Evolutionary conservation across 2,888 invertebrate genomes (phyloP), one percentile per base, ranked within the genome.

Genomic region (Drosophila algonquin): DNA sequence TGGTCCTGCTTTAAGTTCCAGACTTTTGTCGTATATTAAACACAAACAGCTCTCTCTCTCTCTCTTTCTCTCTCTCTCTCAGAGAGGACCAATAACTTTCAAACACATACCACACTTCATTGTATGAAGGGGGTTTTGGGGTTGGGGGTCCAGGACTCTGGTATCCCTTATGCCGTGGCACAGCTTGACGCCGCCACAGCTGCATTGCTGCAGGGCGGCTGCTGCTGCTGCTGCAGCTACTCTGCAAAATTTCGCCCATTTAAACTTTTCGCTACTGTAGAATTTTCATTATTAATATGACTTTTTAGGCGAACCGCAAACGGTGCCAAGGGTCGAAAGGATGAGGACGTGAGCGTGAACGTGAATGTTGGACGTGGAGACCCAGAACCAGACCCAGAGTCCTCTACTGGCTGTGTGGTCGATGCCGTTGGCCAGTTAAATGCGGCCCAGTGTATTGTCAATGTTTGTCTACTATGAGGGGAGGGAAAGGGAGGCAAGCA

Each of bases 231-330:
- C 61, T 45, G 16, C 35, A 55, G 53, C 67, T 63, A 58, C 80
- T 77, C 76, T 70, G 68, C 86, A 73, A 75, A 88, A 86, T 86
- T 86, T 79, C 82, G 78, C 80, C 87, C 87, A 84, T 84, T 84
- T 88, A 84, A 83, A 88, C 83, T 88, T 84, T 84, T 76, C 89
- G 89, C 89, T 77, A 85, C 89, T 75, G 87, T 85, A 87, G 72
- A 85, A 85, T 85, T 84, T 85, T 85, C 90, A 85, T 85, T 85
- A 90, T 85, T 85, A 90, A 85, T 85, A 89, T 89, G 90, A 89
- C 89, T 85, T 89, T 89, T 89, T 83, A 88, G 83, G 86, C 83
- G 76, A 55, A 69, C 80, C 79, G 75, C 85, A 86, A 82, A 75
- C 75, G 88, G 78, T 73, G 69, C 85, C 77, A 74, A 73, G 87